phyloP scores from a whole-genome alignment of 2,113 vertebrate species.

The Balaenoptera acutorostrata region DNA sequence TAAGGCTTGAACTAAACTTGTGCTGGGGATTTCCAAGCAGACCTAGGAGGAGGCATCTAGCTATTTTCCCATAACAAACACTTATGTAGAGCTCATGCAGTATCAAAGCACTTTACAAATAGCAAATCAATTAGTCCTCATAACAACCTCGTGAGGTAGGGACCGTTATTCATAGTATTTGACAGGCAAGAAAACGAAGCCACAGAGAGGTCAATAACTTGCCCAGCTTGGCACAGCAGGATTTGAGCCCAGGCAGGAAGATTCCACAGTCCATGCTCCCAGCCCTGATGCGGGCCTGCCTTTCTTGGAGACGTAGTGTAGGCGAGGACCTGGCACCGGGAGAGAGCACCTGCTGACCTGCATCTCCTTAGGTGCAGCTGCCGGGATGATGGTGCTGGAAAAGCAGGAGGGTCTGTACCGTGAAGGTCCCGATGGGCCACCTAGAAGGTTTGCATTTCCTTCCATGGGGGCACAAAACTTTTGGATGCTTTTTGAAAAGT shows the following conservation, averaged over 20 bases:
- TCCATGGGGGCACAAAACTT: accelerated
- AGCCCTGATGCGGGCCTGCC: accelerated
- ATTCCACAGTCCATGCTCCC: accelerated
- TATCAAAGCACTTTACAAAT: no score
- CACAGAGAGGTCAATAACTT: neutral
- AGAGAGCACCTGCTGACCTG: no score
- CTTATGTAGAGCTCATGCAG: neutral
- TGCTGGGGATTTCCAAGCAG: neutral
- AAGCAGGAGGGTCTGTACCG: accelerated
- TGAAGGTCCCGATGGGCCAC: accelerated
- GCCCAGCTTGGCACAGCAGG: neutral
- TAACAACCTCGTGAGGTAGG: neutral
- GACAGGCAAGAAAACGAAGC: neutral
- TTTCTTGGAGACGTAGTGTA: neutral
- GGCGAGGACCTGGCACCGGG: accelerated
- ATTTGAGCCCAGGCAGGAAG: neutral
- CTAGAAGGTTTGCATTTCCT: neutral
- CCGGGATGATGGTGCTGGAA: no score
- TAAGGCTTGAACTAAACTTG: neutral
- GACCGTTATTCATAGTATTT: neutral
- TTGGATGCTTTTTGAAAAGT: neutral
- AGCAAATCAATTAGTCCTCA: no score
- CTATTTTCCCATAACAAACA: neutral
- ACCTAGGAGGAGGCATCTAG: neutral
- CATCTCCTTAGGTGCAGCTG: accelerated